Evolutionary conservation across 2,113 vertebrate species (phyloP), one percentile per base, ranked within the genome.

Genomic region (Otus sunia): DNA sequence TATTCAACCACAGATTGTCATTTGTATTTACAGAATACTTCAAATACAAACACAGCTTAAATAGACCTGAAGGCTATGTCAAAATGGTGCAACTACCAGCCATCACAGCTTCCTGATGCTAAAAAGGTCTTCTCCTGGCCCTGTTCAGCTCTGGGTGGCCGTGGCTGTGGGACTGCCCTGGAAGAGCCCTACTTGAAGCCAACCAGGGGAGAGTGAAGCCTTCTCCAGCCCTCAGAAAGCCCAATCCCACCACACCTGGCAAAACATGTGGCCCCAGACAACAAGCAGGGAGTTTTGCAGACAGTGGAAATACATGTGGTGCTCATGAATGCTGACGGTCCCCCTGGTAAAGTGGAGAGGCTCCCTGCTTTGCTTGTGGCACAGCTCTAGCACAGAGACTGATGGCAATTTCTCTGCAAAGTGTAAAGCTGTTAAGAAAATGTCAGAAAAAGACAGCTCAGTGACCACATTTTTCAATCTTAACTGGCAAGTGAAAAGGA

Each of bases 401-500:
- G 85, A 94, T 1, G 9, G 73, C 79, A 94, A 56, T 47, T 73
- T 91, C 55, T 94, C 69, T 85, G 47, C 41, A 79, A 88, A 82
- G 60, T n/a, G 58, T 81, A 45, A 76, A 92, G 67, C 39, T 97
- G 73, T 77, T 90, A 58, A 89, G 77, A 95, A 96, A 77, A 83
- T 81, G 91, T 94, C 95, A 96, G 84, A 88, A 88, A 68, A 94
- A 82, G 95, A 97, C 97, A 97, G 88, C 89, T 96, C 85, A 86
- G 79, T 97, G 97, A 94, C 97, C 96, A 94, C 94, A 94, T 96
- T 96, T 88, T 97, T 94, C 95, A 88, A 53, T 91, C 89, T 85
- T 97, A 94, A 88, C 92, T 97, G 93, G 94, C 91, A 97, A 92
- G 73, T 97, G 90, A 96, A 97, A 94, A 97, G 97, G 96, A 97